Evolutionary conservation across 1,140 invertebrate species (phyloP).

Genomic region (Dreissena polymorpha): DNA sequence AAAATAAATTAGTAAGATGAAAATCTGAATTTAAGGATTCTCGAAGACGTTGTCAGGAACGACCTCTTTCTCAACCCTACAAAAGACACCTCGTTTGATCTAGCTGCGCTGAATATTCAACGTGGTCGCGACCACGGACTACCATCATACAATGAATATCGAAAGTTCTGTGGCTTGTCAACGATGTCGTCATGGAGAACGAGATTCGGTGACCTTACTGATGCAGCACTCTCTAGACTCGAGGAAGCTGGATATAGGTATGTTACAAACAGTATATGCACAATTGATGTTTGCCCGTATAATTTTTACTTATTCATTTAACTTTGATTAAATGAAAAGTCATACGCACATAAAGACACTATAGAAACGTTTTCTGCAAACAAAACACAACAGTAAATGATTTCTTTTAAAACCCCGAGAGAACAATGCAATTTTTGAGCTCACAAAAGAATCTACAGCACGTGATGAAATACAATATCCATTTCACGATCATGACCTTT

Average conservation of each 20-base stretch:
- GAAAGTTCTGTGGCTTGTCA: slow-evolving; percentile 40
- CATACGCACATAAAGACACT: too few species aligned
- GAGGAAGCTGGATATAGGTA: slow-evolving; percentile 17
- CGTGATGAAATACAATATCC: too few species aligned
- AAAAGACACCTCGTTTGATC: slow-evolving; percentile 81
- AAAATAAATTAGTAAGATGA: background rate
- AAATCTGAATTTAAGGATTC: background rate
- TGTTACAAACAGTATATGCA: background rate
- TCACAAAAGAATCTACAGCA: too few species aligned
- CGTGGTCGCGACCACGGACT: slow-evolving; percentile 94
- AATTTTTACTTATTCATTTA: background rate
- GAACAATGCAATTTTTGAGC: too few species aligned
- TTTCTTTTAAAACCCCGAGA: too few species aligned
- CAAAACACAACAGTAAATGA: too few species aligned
- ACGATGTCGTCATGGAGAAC: slow-evolving; percentile 19
- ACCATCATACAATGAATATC: slow-evolving; percentile 84
- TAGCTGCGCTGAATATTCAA: slow-evolving; percentile 92
- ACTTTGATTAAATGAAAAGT: too few species aligned
- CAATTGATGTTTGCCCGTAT: background rate
- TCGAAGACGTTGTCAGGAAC: slow-evolving; percentile 25
- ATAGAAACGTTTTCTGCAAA: too few species aligned
- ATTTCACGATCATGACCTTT: too few species aligned
- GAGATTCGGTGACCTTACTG: background rate
- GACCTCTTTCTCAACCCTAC: slow-evolving; percentile 1
- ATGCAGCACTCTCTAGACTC: background rate